A percentile compares a stretch with the other conserved stretches of the same genome.
Conservation (phyloP, 2,888 invertebrate species). For the Hypena proboscidalis region DNA sequence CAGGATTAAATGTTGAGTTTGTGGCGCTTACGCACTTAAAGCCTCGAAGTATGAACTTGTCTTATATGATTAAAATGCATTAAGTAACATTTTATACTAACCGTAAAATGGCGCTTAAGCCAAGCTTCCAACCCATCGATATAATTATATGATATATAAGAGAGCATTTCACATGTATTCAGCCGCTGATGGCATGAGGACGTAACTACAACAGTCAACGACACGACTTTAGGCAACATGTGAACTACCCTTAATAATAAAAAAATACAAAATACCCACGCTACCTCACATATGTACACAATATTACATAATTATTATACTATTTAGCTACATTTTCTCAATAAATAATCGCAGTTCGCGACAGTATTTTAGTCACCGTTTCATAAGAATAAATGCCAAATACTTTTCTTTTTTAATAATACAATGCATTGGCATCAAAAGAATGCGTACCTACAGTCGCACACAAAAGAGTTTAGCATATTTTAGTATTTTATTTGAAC, state of each 20-base stretch:
- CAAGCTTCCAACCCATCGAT: too few species aligned
- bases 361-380: slow-evolving; percentile 48
- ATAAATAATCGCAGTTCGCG: slow-evolving; percentile 20
- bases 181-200: not conserved
- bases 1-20: too few species aligned
- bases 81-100: too few species aligned
- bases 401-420: slow-evolving; percentile 35
- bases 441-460: slow-evolving; percentile 49
- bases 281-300: slow-evolving; percentile 21
- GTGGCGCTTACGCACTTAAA: too few species aligned
- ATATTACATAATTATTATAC: slow-evolving; percentile 22
- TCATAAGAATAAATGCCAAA: slow-evolving; percentile 64
- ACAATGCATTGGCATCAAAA: slow-evolving; percentile 50
- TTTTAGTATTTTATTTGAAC: slow-evolving; percentile 1
- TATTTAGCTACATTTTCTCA: slow-evolving; percentile 26
- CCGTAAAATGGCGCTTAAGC: too few species aligned
- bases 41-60: too few species aligned
- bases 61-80: too few species aligned
- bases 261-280: slow-evolving; percentile 15
- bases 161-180: too few species aligned
- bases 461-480: slow-evolving; percentile 42
- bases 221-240: not conserved
- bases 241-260: not conserved
- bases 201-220: not conserved
- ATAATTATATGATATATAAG: too few species aligned